Evolutionary conservation across 2,113 vertebrate genomes (phyloP).

Genomic region (Myrmecobius fasciatus): DNA sequence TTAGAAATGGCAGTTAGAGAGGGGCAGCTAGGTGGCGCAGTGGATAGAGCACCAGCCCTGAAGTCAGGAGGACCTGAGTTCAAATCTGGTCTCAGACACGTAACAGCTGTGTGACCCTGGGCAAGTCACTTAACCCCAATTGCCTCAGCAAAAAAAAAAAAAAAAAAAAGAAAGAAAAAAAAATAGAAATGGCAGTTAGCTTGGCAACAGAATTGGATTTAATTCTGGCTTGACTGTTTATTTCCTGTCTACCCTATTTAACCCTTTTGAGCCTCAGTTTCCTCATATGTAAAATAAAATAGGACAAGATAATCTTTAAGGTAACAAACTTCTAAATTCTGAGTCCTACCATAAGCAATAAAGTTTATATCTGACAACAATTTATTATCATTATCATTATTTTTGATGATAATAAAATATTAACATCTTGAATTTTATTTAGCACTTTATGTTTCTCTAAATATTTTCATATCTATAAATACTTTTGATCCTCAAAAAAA

Average conservation of each 20-base stretch:
- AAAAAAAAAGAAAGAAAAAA: too few relatives aligned
- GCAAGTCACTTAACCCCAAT: too few relatives aligned
- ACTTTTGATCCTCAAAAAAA: background rate
- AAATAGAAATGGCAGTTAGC: too few relatives aligned
- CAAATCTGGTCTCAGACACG: too few relatives aligned
- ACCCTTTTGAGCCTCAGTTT: background rate
- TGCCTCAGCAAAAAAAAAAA: too few relatives aligned
- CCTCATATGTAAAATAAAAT: background rate
- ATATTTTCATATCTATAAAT: background rate
- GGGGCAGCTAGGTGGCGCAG: too few relatives aligned
- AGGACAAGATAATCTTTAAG: conserved; percentile 8
- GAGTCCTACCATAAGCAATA: background rate
- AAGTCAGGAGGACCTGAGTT: too few relatives aligned
- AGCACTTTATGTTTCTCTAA: background rate
- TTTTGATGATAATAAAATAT: background rate
- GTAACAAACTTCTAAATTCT: background rate
- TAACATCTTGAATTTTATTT: background rate
- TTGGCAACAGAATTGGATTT: background rate
- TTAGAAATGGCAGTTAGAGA: too few relatives aligned
- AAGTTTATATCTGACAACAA: background rate
- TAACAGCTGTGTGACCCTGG: too few relatives aligned
- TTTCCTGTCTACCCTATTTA: background rate
- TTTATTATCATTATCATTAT: background rate
- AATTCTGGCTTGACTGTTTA: background rate
- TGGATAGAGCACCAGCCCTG: too few relatives aligned